These are phyloP conservation scores for Listronotus bonariensis DNA, from an alignment of 1,140 invertebrate species.

Conservation along the genomic window DNA sequence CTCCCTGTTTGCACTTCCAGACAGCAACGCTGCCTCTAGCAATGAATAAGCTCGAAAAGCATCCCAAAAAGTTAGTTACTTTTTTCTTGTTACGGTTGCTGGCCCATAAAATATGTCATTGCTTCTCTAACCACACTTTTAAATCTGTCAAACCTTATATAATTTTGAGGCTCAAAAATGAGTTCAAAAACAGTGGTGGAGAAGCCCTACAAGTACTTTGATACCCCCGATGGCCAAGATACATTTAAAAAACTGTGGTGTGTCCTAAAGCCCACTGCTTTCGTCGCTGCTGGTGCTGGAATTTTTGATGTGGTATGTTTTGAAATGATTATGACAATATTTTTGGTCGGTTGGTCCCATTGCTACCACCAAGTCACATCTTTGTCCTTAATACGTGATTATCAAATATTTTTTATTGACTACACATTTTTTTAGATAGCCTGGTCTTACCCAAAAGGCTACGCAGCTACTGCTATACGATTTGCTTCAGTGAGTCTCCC, in stretches of 20 bases:
- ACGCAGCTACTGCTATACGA: conserved; percentile 56
- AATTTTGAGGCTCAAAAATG: conserved; percentile 6
- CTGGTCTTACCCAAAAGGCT: conserved; percentile 59
- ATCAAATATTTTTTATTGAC: neutral
- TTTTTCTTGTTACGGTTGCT: no score
- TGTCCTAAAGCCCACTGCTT: conserved; percentile 62
- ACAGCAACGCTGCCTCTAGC: no score
- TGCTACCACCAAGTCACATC: conserved; percentile 32
- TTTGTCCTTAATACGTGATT: neutral
- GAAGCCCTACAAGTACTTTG: conserved; percentile 63
- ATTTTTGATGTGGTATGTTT: conserved; percentile 11
- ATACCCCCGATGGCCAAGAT: conserved; percentile 71
- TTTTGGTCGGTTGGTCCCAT: neutral
- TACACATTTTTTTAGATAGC: conserved; percentile 1
- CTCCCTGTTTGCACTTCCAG: no score
- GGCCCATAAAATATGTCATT: neutral
- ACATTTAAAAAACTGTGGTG: conserved; percentile 66
- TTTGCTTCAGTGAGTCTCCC: conserved; percentile 63
- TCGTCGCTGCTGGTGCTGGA: conserved; percentile 11
- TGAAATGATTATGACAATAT: neutral
- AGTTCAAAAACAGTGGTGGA: neutral
- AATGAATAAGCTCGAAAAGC: no score
- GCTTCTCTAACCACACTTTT: neutral
- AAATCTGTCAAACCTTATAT: conserved; percentile 10
- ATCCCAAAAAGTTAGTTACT: no score